Evolutionary conservation across 2,113 vertebrate genomes (phyloP).

Genomic region (Hepsetus odoe): DNA sequence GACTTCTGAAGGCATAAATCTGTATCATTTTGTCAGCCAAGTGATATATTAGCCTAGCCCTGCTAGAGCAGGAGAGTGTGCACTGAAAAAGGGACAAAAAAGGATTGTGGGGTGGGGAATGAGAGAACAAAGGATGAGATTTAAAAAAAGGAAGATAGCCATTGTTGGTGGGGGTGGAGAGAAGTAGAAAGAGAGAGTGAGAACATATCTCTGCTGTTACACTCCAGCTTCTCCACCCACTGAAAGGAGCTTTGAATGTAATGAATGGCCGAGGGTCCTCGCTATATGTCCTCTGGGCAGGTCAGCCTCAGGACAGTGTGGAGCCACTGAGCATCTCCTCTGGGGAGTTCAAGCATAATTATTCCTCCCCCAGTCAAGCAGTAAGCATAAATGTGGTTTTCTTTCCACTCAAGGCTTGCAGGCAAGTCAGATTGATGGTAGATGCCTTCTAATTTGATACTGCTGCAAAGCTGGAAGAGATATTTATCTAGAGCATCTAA

Average conservation of each 20-base stretch:
- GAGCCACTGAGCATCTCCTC: constrained; percentile 20
- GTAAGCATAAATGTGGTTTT: constrained; percentile 4
- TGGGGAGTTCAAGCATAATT: constrained; percentile 54
- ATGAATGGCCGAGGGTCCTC: neutral
- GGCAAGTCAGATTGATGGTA: constrained; percentile 9
- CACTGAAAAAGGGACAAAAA: neutral
- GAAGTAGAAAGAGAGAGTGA: constrained; percentile 16
- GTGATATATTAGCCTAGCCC: neutral
- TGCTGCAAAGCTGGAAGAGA: constrained; percentile 11
- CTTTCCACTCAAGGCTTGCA: neutral
- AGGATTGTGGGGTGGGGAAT: neutral
- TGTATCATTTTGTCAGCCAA: neutral
- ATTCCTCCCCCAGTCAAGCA: constrained; percentile 44
- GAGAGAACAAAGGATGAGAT: constrained; percentile 8
- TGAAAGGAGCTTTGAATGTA: constrained; percentile 8
- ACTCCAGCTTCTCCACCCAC: neutral
- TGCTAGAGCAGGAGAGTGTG: neutral
- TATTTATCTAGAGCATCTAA: constrained; percentile 18
- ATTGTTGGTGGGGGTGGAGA: neutral
- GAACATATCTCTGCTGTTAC: neutral
- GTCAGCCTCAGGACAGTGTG: constrained; percentile 32
- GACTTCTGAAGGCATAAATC: neutral
- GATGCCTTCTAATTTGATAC: constrained; percentile 29
- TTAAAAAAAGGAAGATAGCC: constrained; percentile 2
- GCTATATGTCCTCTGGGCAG: neutral